Evolutionary conservation across 2,888 invertebrate genomes (phyloP), one percentile per base, ranked within the genome.

Genomic region (Cephus runcator): DNA sequence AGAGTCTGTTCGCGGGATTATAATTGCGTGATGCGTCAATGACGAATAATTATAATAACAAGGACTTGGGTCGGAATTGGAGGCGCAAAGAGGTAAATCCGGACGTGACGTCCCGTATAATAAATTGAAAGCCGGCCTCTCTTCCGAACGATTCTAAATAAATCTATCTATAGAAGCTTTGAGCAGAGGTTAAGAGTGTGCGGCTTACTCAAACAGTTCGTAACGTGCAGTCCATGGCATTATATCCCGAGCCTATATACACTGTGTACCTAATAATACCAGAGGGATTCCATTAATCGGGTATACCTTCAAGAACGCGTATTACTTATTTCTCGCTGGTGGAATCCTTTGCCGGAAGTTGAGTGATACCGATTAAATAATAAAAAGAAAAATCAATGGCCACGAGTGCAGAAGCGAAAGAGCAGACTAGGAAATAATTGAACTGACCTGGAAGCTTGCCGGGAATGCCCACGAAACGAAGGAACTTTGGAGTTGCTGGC

Each of bases 361-460:
- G 56, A 56, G 56, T 23, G 56, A 23, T 23, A 9, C 23, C 15
- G 23, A 56, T 33, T 3, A 71, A 71, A 31, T 31, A 71, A 71
- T 71, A 11, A 15, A 15, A n/a, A 4, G n/a, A 11, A 71, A 30
- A 31, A 34, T 30, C 71, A n/a, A 71, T 40, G 23, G 40, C 56
- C 23, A 40, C 23, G 40, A 6, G 15, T 40, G 40, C 23, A 23
- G 15, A 23, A 23, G 15, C 15, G 40, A 40, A 15, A 40, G 40
- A 40, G 23, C 23, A 23, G 12, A 23, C 56, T 9, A 23, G 56
- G 23, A 56, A 56, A 73, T 68, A 40, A 15, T n/a, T 23, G 9
- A 12, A 15, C 73, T 40, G 23, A 91, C 91, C 97, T 94, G 23
- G 97, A 97, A 1, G 97, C 97, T 91, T 97, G 97, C n/a, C 97